A percentile compares a stretch with the other conserved stretches of the same genome.
These are phyloP conservation scores for Drosophila suboccidentalis DNA, from an alignment of 2,888 invertebrate genomes.

Conservation along the genomic window DNA sequence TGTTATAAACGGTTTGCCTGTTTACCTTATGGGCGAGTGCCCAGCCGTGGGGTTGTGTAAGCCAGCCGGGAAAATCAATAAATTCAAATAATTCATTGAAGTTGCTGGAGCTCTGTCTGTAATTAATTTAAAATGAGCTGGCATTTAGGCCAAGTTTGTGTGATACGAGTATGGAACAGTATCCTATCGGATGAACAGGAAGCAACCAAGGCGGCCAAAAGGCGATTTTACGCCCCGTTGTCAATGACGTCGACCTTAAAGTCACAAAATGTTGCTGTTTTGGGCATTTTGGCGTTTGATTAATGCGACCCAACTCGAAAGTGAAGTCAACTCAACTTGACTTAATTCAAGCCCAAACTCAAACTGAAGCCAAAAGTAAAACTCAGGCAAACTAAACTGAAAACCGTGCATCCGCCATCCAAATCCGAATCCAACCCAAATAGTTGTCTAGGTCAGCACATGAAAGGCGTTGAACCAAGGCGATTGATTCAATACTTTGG, in stretches of 20 bases:
- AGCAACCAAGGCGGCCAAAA: slow-evolving; percentile 17
- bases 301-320: slow-evolving; percentile 41
- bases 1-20: slow-evolving; percentile 33
- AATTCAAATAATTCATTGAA: slow-evolving; percentile 59
- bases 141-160: slow-evolving; percentile 34
- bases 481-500: slow-evolving; percentile 40
- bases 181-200: slow-evolving; percentile 10
- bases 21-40: slow-evolving; percentile 14
- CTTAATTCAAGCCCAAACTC: slow-evolving; percentile 8
- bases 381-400: neutral
- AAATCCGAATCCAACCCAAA: slow-evolving; percentile 9
- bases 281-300: slow-evolving; percentile 48
- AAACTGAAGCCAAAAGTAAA: slow-evolving; percentile 11
- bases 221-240: slow-evolving; percentile 48
- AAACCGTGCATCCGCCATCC: neutral
- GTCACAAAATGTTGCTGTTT: slow-evolving; percentile 20
- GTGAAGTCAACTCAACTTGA: slow-evolving; percentile 6
- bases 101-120: slow-evolving; percentile 32
- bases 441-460: slow-evolving; percentile 41
- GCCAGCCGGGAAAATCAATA: slow-evolving; percentile 56
- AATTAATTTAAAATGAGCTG: slow-evolving; percentile 59
- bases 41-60: neutral
- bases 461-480: slow-evolving; percentile 46
- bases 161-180: slow-evolving; percentile 12
- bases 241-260: slow-evolving; percentile 36